These are phyloP conservation scores for Mustela lutreola DNA, from an alignment of 2,113 vertebrate genomes.

Conservation along the genomic window DNA sequence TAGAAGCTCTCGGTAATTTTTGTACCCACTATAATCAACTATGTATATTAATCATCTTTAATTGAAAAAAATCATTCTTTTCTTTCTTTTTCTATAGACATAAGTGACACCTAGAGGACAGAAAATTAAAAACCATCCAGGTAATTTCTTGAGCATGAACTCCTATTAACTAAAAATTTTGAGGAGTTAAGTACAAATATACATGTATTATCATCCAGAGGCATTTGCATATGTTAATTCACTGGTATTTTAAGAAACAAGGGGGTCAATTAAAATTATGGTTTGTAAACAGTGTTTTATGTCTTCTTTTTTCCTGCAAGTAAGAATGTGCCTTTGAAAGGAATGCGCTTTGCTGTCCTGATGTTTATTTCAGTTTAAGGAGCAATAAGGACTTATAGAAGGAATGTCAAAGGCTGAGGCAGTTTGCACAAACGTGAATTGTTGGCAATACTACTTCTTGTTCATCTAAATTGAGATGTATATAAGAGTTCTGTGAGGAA, in stretches of 20 bases:
- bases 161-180: not conserved
- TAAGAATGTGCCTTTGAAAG: constrained; percentile 19
- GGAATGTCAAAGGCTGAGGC: not conserved
- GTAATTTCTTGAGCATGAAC: not conserved
- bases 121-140: constrained; percentile 27
- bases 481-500: not conserved
- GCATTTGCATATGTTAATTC: constrained; percentile 15
- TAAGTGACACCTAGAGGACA: constrained; percentile 77
- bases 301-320: not conserved
- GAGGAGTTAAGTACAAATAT: not conserved
- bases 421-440: not conserved
- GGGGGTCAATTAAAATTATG: not conserved
- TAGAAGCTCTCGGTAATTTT: not conserved
- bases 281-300: not conserved
- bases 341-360: not conserved
- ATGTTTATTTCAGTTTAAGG: not conserved
- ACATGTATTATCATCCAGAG: not conserved
- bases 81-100: constrained; percentile 64
- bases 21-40: not conserved
- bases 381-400: not conserved
- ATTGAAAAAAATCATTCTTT: not conserved
- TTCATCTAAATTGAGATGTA: not conserved
- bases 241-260: constrained; percentile 24
- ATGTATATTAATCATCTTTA: not conserved
- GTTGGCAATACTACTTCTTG: not conserved